Evolutionary conservation across 2,888 invertebrate genomes (phyloP), one percentile per base, ranked within the genome.

Genomic region (Apoda limacodes): DNA sequence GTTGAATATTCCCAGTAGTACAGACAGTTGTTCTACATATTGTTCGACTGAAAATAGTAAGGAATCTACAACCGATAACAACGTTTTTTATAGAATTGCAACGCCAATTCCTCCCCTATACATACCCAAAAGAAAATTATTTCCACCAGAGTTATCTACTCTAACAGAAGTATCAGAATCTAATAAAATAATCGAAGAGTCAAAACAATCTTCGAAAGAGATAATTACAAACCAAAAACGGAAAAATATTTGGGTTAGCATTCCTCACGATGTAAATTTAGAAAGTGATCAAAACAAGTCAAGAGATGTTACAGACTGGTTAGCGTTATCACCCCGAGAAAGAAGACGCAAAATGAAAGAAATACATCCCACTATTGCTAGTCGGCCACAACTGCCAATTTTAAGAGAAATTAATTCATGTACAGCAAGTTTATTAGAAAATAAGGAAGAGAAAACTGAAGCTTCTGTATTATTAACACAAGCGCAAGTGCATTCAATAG

Each of bases 81-180:
- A 27, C 12, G 35, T 39, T 24, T 28, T 2, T 3, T 32, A 22
- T 28, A 52, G 65, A 50, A 41, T 59, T 27, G 46, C 66, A 2
- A 65, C 70, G 2, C 72, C 72, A 2, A 54, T 64, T 9, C 64
- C 68, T 9, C 38, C 46, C 2, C 28, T 52, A 3, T 59, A 49
- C 28, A 54, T 72, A 36, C 71, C 75, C 1, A 55, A 61, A 42
- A 45, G 75, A 7, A 55, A 69, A 34, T 40, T 74, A 24, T 52
- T 61, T 2, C 37, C 52, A 2, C 59, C 63, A 10, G 60, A 59
- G 22, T 46, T 78, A 22, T 69, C 78, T 2, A 72, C 74, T 4
- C 61, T 78, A 0, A 61, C 69, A 5, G 78, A 78, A 51, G 42
- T 69, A 32, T 50, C 63, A 6, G 80, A 76, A 44, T 50, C 60